phyloP scores from a whole-genome alignment of 2,888 invertebrate species.

The Chrysina gloriosa region DNA sequence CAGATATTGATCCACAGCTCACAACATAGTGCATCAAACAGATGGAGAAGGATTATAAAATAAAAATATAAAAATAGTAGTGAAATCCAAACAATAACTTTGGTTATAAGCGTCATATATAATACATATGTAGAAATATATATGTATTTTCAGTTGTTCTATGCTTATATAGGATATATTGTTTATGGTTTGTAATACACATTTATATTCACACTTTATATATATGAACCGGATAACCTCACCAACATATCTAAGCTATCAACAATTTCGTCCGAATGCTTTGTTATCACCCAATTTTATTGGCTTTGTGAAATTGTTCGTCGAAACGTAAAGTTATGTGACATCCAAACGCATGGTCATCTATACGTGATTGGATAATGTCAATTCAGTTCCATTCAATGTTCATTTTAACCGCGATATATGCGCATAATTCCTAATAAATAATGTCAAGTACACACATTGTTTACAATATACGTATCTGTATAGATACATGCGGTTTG shows the following conservation, averaged over 20 bases:
- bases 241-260: neutral
- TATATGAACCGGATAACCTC: neutral
- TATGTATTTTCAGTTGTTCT: too few species aligned
- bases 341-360: neutral
- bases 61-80: too few species aligned
- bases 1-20: too few species aligned
- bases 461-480: neutral
- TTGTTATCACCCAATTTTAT: neutral
- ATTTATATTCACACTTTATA: neutral
- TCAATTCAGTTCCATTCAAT: slow-evolving; percentile 1
- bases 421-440: neutral
- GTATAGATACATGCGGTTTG: neutral
- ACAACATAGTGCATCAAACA: too few species aligned
- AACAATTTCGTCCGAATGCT: neutral
- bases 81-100: too few species aligned
- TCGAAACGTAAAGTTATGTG: neutral
- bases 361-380: neutral
- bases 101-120: too few species aligned
- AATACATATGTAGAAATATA: too few species aligned
- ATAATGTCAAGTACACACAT: slow-evolving; percentile 5
- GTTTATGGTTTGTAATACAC: too few species aligned
- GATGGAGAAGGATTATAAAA: too few species aligned
- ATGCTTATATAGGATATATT: too few species aligned
- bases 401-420: neutral
- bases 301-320: neutral